Conservation (phyloP, 2,797 vertebrate genomes). For the Gymnodraco acuticeps region DNA sequence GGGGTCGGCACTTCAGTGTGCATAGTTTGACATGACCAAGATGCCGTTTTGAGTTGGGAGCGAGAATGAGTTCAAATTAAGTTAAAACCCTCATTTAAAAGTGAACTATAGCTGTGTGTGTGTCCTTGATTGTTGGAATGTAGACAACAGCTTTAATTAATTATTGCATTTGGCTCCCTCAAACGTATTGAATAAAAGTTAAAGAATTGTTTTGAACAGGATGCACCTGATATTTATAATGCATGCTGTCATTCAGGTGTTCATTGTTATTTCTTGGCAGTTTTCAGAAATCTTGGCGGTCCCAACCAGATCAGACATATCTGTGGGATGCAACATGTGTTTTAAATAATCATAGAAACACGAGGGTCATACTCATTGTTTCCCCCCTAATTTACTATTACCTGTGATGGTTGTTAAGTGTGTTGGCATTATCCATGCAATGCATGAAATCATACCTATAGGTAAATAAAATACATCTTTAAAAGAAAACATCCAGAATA, state of each 20-base stretch:
- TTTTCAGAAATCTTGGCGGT: neutral
- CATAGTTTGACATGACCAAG: too few relatives aligned
- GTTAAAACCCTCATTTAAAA: neutral
- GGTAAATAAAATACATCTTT: neutral
- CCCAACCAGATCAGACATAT: neutral
- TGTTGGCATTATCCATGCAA: neutral
- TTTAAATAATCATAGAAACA: constrained; percentile 11
- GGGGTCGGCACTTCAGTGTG: too few relatives aligned
- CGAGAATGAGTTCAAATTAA: neutral
- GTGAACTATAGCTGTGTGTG: neutral
- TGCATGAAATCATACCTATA: neutral
- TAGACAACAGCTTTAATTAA: neutral
- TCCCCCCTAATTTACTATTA: neutral
- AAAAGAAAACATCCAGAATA: neutral
- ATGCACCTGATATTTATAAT: neutral
- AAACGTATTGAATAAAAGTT: neutral
- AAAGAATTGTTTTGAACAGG: neutral
- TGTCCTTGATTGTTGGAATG: neutral
- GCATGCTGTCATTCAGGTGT: constrained; percentile 2
- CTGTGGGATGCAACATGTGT: constrained; percentile 8
- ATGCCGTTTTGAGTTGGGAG: too few relatives aligned
- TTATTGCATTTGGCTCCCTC: neutral
- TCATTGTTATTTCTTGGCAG: neutral
- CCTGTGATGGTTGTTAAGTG: neutral
- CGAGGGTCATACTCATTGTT: neutral